Percentiles rank a stretch among this genome's conserved stretches.
phyloP scores from a whole-genome alignment of 2,888 invertebrate species.

The Tryphoninae sp. region DNA sequence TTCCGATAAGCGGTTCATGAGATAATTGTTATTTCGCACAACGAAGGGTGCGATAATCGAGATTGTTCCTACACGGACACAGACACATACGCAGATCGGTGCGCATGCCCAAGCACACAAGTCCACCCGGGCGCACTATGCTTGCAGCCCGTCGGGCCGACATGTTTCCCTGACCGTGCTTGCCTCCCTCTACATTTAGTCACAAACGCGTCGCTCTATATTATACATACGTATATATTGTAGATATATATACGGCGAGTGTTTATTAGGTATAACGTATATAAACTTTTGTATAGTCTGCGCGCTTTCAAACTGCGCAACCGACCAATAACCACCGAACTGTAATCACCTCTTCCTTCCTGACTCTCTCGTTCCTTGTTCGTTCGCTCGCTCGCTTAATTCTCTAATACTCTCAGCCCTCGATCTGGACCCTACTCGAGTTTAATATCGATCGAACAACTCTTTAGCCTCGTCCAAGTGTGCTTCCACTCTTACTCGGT shows the following conservation, averaged over 20 bases:
- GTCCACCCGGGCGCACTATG: not conserved
- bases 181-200: not conserved
- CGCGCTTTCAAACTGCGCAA: slow-evolving; percentile 16
- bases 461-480: slow-evolving; percentile 50
- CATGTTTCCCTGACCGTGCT: slow-evolving; percentile 35
- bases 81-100: not conserved
- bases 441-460: slow-evolving; percentile 55
- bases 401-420: not conserved
- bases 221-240: slow-evolving; percentile 9
- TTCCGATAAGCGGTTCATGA: slow-evolving; percentile 60
- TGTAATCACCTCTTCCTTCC: slow-evolving; percentile 10
- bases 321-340: slow-evolving; percentile 26
- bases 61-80: slow-evolving; percentile 19
- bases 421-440: slow-evolving; percentile 45
- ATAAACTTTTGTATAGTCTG: not conserved
- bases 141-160: not conserved
- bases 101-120: slow-evolving; percentile 9
- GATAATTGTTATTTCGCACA: slow-evolving; percentile 63
- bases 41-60: slow-evolving; percentile 57
- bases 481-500: not conserved
- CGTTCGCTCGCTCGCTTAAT: slow-evolving; percentile 1
- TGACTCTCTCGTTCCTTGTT: too few relatives aligned
- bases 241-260: slow-evolving; percentile 2
- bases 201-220: slow-evolving; percentile 1
- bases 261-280: slow-evolving; percentile 7